Base-by-base conservation (phyloP, 2,888 invertebrate species). In the Phengaris arion region DNA sequence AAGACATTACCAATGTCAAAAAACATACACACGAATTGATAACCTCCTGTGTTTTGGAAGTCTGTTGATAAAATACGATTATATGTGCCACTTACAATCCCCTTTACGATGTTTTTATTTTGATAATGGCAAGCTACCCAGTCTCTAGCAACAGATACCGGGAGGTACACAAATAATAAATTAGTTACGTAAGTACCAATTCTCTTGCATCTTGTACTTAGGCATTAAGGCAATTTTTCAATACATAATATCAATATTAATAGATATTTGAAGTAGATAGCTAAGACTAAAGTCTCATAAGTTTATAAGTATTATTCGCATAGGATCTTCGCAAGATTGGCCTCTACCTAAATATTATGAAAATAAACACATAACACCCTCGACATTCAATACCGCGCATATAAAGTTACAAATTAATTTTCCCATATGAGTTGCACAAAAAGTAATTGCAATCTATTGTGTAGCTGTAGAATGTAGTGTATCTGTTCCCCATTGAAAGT, bases 401-500 rank as follows among this genome's bases (percentile, higher is more conserved):
- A 52, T 72, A 51, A 35, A 52, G 72, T 72, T 72, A 72, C 72
- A 52, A 82, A 91, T 93, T 91, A 92, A 91, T 93, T 87, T 93
- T 92, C 93, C 88, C 93, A 93, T 92, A 93, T 89, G 87, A 64
- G 64, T 12, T 64, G 12, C 89, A 89, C 89, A 89, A 92, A 92
- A 91, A 90, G 89, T 93, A 90, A 92, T 93, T 91, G 89, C 86
- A 88, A 88, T 83, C 89, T 87, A 88, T 93, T 93, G 92, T 92
- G 86, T 85, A 22, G 22, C 22, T 22, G 22, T 22, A 22, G 22
- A 22, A 22, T 22, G 22, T 22, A 90, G 87, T 89, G 92, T 93
- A 92, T 92, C 93, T 79, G 82, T 92, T 91, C 88, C 88, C 84
- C 83, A 87, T 90, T 88, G 83, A 87, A 85, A 85, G 84, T 83